Evolutionary conservation across 2,888 invertebrate genomes (phyloP), one percentile per base, ranked within the genome.

Genomic region (Diarsia mendica): DNA sequence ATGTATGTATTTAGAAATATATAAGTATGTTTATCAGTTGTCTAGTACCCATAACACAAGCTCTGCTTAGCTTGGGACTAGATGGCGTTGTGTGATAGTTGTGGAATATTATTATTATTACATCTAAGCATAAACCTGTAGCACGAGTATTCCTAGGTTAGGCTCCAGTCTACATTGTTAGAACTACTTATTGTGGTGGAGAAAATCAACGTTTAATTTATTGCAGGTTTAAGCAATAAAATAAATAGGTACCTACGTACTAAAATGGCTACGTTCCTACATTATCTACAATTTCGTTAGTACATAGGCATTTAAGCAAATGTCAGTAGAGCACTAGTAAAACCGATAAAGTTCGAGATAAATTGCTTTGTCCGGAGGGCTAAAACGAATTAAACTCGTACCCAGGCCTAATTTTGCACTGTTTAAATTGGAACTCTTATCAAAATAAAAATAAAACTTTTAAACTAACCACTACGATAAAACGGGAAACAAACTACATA

Each of bases 281-380:
- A 23, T 53, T 64, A 58, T 48, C 9, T 69, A 6, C 48, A 63
- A 75, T 70, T 70, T 85, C n/a, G 60, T 64, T 65, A 61, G 61
- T 81, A 23, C 28, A 18, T 72, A 61, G 60, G 55, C 76, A 80
- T 61, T 82, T 85, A 49, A 33, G 48, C 11, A 66, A 85, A 84
- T 67, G 82, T 77, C 67, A 85, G 82, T 70, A 28, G 72, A 76
- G n/a, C 66, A 60, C 28, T 82, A 53, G 72, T 65, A 71, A 9
- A 46, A n/a, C 3, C n/a, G 60, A 81, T 77, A 76, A 64, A 13
- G 33, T 48, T 28, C 20, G 48, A 68, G 39, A 69, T 60, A 81
- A 79, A 67, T 55, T 58, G 60, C 15, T 66, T 20, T 51, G 55
- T 58, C 72, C 51, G 18, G 13, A 79, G 71, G 70, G 58, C 44